Base-by-base conservation (phyloP, 2,113 vertebrate genomes). In the Muscicapa adusta region DNA sequence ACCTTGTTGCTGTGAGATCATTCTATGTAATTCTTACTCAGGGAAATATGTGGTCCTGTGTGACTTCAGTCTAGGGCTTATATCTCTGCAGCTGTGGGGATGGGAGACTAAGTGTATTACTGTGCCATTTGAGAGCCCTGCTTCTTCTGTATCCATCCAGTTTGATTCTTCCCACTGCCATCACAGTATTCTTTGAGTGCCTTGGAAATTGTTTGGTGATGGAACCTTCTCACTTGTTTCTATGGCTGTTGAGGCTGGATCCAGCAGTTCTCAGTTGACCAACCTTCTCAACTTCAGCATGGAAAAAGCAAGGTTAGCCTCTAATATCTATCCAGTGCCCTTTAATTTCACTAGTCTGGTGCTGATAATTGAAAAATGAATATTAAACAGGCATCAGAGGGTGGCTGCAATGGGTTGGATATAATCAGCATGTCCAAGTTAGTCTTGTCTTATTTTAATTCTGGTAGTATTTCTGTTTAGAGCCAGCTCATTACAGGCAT, bases 381-480 rank as follows among this genome's bases (percentile, higher is more conserved):
- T 62, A 95, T 86, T 75, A 58, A 36, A 40, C 12, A 36, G 94
- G 70, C 94, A 93, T 71, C 23, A 86, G 78, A 85, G 65, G 51
- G 60, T 63, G 70, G 31, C 45, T 89, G 85, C 91, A 76, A 91
- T 48, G 36, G 29, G 24, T 34, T 91, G 84, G 45, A 60, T 94
- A 84, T 91, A 84, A 91, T 96, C 89, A 94, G 68, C 71, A 80
- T 80, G 93, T 93, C 91, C 97, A 79, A 73, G 94, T 96, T 97
- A 96, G 82, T 89, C 81, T 92, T 79, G 75, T 94, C 93, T 97
- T 92, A 96, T 96, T 97, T 96, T 91, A 96, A 94, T 94, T 92
- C 94, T 91, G 57, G 74, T 94, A 97, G 90, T 97, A 95, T 96
- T 97, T 97, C 95, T 96, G 85, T 92, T 96, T 95, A 95, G 95